phyloP scores from a whole-genome alignment of 2,888 invertebrate species.

The Julus scanicus region DNA sequence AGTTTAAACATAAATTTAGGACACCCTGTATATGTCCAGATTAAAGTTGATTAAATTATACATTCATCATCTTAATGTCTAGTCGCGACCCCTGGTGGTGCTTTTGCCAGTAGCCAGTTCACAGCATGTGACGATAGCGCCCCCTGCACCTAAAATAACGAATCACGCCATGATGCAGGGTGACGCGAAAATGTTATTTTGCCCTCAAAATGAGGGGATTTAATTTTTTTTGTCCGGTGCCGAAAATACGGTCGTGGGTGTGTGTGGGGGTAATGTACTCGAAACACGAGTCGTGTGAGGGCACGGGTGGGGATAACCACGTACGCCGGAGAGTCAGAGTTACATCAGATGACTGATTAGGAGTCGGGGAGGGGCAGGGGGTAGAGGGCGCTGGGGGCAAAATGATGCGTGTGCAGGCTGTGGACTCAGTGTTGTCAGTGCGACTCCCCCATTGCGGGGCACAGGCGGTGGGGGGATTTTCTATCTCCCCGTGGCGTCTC shows the following conservation, averaged over 20 bases:
- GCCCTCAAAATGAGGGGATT: neutral
- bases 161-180: neutral
- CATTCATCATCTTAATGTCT: too few relatives aligned
- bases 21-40: too few relatives aligned
- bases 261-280: neutral
- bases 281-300: conserved; percentile 11
- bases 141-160: too few relatives aligned
- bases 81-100: too few relatives aligned
- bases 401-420: neutral
- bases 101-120: too few relatives aligned
- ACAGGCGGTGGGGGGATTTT: neutral
- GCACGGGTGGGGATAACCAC: neutral
- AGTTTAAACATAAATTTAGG: too few relatives aligned
- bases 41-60: too few relatives aligned
- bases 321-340: neutral
- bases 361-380: neutral
- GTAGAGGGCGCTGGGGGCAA: neutral
- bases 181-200: neutral
- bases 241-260: neutral
- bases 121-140: neutral
- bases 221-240: neutral
- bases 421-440: too few relatives aligned
- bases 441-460: neutral
- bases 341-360: conserved; percentile 19
- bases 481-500: neutral